Base-by-base conservation (phyloP, 2,797 vertebrate genomes). In the Perodicticus potto region DNA sequence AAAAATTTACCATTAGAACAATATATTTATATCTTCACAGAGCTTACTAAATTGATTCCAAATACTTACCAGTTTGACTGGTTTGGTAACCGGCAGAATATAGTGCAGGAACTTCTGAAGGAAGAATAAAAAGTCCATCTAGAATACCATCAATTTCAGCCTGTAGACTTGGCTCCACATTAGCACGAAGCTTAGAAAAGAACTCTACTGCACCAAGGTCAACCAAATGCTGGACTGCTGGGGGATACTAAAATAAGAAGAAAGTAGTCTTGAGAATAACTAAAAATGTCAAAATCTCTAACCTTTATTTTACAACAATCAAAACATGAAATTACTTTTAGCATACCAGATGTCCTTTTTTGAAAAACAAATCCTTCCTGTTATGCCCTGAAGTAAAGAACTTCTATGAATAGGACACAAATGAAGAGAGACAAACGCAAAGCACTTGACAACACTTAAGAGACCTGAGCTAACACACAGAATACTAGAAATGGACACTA, bases 151-250 rank as follows among this genome's bases (percentile, higher is more conserved):
- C 99, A n/a, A 99, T 99, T 97, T 99, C 93, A 93, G 98, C 98
- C 98, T 98, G 99, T 53, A 99, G 98, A 93, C 98, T 98, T 89
- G 99, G 99, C 94, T 99, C 99, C 98, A 99, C 97, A 9, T 98
- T 99, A 0, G 98, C 97, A 78, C 99, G 99, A 97, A 99, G 99
- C 91, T 99, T 99, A 83, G 99, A 99, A 86, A 99, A 99, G 97
- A 99, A 99, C 96, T 99, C 99, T 69, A 99, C 99, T 34, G 99
- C 99, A 34, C 99, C 99, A 59, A 99, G 99, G 67, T 99, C 99
- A 98, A 98, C 96, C 96, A 99, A 98, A 98, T 99, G 99, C 97
- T 99, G 99, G 84, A 99, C 99, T 96, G 99, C 99, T 93, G 98
- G 98, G 4, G 99, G 98, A 98, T 99, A 98, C 99, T 99, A 97